A percentile compares a stretch with the other conserved stretches of the same genome.
These are phyloP conservation scores for Porites lobata DNA, from an alignment of 92 coral and sea anemone species.

Conservation along the genomic window DNA sequence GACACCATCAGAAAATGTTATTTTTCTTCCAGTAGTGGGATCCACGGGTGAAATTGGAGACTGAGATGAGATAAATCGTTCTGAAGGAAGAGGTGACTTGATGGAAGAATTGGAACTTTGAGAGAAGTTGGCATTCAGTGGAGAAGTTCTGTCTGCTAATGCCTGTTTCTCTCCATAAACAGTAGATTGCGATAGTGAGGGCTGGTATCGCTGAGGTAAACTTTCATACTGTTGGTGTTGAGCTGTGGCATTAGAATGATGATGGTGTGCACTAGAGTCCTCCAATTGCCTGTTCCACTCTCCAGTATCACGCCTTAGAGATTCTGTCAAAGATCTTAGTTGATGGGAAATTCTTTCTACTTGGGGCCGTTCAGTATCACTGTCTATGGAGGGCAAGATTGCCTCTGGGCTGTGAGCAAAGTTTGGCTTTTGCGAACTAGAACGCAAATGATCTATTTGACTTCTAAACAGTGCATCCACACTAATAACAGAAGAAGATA, in stretches of 20 bases:
- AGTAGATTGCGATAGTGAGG: background rate
- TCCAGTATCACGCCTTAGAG: background rate
- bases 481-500: background rate
- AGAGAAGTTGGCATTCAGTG: background rate
- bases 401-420: background rate
- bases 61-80: constrained; percentile 13
- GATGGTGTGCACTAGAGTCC: background rate
- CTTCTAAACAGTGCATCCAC: constrained; percentile 22
- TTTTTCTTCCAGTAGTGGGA: constrained; percentile 9
- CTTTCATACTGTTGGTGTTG: background rate
- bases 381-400: background rate
- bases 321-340: constrained; percentile 5
- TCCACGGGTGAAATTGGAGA: constrained; percentile 10
- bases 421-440: background rate
- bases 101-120: background rate
- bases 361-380: background rate
- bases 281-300: background rate
- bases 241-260: background rate
- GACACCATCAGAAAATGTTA: constrained; percentile 49
- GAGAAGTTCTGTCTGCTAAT: background rate
- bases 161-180: background rate
- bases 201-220: background rate
- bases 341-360: constrained; percentile 7
- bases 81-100: constrained; percentile 33
- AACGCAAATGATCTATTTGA: background rate